Conservation (phyloP, 1,140 invertebrate species). For the Coboldia fuscipes region DNA sequence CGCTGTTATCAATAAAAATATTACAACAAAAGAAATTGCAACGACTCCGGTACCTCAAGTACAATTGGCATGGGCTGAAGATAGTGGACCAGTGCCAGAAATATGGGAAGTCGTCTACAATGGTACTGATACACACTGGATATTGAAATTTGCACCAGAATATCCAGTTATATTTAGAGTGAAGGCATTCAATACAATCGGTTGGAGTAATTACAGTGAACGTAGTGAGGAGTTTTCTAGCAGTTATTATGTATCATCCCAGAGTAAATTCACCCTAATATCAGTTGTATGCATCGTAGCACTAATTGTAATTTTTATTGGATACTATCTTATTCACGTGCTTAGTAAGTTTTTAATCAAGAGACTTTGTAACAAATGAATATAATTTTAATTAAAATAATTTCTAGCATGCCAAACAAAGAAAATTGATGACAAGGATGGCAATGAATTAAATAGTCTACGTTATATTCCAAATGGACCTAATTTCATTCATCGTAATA, state of each 20-base stretch:
- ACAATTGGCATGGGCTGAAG: conserved; percentile 12
- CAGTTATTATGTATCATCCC: conserved; percentile 12
- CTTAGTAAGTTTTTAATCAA: too few relatives aligned
- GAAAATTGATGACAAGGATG: too few relatives aligned
- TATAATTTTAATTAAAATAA: too few relatives aligned
- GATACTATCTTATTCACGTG: too few relatives aligned
- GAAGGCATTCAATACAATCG: conserved; percentile 53
- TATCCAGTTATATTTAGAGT: conserved; percentile 50
- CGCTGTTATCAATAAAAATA: not conserved
- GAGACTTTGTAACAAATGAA: too few relatives aligned
- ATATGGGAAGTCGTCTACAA: conserved; percentile 59
- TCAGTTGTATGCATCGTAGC: conserved; percentile 31
- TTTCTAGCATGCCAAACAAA: too few relatives aligned
- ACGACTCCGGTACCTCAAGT: not conserved
- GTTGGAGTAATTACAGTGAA: conserved; percentile 48
- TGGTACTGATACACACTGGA: conserved; percentile 57
- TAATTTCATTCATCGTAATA: conserved; percentile 53
- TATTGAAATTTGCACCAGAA: conserved; percentile 34
- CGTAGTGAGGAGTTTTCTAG: conserved; percentile 29
- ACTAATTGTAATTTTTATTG: conserved; percentile 22
- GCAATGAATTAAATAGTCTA: conserved; percentile 72
- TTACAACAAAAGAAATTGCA: not conserved
- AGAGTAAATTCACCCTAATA: too few relatives aligned
- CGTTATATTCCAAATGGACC: conserved; percentile 51
- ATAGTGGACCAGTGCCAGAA: conserved; percentile 20